Percentiles rank a stretch among this genome's conserved stretches.
phyloP scores from a whole-genome alignment of 1,140 invertebrate species.

The Diachasmimorpha longicaudata region DNA sequence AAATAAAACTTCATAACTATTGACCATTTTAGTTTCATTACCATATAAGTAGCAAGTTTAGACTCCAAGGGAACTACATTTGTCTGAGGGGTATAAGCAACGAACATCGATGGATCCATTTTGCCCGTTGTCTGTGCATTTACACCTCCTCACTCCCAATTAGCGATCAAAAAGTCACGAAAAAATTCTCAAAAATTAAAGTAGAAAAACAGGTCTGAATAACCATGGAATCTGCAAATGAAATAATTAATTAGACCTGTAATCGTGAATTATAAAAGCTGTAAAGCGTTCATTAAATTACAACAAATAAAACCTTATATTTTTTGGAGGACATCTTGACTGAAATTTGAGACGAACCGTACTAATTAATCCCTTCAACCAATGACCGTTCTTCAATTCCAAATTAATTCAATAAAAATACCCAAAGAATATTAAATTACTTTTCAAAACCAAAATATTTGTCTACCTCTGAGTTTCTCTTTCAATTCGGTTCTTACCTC shows the following conservation, averaged over 20 bases:
- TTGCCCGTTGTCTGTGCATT: conserved; percentile 55
- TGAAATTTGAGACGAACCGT: too few species aligned
- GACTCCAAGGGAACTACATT: conserved; percentile 84
- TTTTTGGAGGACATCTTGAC: too few species aligned
- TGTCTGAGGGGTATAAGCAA: conserved; percentile 59
- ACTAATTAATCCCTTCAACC: too few species aligned
- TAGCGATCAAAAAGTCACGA: conserved; percentile 24
- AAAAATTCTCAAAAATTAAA: background rate
- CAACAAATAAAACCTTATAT: too few species aligned
- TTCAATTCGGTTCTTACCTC: too few species aligned
- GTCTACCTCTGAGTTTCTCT: too few species aligned
- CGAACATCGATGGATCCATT: conserved; percentile 62
- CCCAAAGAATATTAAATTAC: background rate
- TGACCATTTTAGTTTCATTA: conserved; percentile 52
- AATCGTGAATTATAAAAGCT: too few species aligned
- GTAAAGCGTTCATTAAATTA: too few species aligned
- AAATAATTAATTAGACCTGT: background rate
- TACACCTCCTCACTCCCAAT: conserved; percentile 38
- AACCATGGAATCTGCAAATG: background rate
- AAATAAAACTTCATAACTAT: too few species aligned
- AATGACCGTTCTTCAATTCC: background rate
- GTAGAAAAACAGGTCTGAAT: background rate
- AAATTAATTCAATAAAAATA: background rate
- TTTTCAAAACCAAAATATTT: too few species aligned
- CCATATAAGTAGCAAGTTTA: conserved; percentile 85